Evolutionary conservation across 2,797 vertebrate genomes (phyloP), one percentile per base, ranked within the genome.

Genomic region (Sebastes nivosus): DNA sequence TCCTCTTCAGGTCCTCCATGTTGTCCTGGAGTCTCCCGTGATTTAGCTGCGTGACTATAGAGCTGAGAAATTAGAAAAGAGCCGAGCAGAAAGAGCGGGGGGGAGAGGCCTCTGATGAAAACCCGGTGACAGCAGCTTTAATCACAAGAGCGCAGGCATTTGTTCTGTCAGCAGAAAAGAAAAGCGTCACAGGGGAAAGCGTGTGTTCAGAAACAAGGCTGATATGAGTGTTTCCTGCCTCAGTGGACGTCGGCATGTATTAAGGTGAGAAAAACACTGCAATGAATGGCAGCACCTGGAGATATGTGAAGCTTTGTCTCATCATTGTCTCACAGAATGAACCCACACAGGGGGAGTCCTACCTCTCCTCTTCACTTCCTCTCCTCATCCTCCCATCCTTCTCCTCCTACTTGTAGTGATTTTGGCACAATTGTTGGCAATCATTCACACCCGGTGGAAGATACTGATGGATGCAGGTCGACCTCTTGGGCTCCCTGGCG

Each of bases 91-190:
- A 14, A 25, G 55, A 29, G 58, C 3, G 7, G 4, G 46, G 38
- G 8, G 6, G 42, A 36, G 69, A 67, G 4, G 55, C 29, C 54
- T 80, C 52, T 68, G 76, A 80, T 68, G 80, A 83, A 80, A 67
- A 83, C 67, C 29, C 60, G 29, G 73, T 79, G 88, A 88, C 93
- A 85, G 85, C 80, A 84, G 85, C 85, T 89, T 79, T 89, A 93
- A 90, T 90, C 88, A 85, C 84, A 70, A 38, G 60, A 77, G 80
- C 24, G 5, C 78, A 83, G 77, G 70, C 77, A 81, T 92, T 90
- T 84, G 84, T 87, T 88, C 79, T 81, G 83, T 93, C 85, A 86
- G 90, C 90, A 86, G 78, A 84, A 92, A 85, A 87, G 67, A 69
- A 29, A 60, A 75, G 70, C 32, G 57, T 81, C 83, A 72, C 57